These are phyloP conservation scores for Drosophila maculinotata DNA, from an alignment of 2,888 invertebrate genomes.

Conservation along the genomic window DNA sequence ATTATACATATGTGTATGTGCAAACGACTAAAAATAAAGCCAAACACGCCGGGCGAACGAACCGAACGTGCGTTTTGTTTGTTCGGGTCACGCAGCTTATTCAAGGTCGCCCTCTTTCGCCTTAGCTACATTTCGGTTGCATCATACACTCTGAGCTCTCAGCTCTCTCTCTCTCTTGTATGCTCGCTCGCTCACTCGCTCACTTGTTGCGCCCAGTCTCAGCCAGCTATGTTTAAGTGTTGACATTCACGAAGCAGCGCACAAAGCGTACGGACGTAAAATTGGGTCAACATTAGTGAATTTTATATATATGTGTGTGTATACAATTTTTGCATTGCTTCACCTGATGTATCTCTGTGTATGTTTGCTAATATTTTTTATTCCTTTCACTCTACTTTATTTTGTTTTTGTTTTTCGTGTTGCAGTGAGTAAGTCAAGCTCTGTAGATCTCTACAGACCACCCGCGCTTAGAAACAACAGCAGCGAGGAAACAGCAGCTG, in stretches of 20 bases:
- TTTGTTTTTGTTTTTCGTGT: constrained; percentile 7
- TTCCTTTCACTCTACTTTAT: constrained; percentile 24
- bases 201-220: constrained; percentile 48
- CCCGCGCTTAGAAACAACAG: constrained; percentile 85
- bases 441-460: constrained; percentile 86
- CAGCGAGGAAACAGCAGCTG: constrained; percentile 40
- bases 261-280: constrained; percentile 57
- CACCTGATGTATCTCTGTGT: constrained; percentile 34
- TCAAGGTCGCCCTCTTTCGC: constrained; percentile 83
- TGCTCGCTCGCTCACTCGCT: constrained; percentile 24
- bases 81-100: constrained; percentile 70
- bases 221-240: constrained; percentile 56
- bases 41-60: constrained; percentile 57
- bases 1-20: constrained; percentile 45
- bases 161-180: constrained; percentile 3
- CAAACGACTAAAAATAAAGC: constrained; percentile 67
- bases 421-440: constrained; percentile 81
- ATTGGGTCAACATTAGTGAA: constrained; percentile 71
- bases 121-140: constrained; percentile 58
- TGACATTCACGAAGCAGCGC: constrained; percentile 74
- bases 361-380: constrained; percentile 47
- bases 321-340: constrained; percentile 51
- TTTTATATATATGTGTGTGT: constrained; percentile 41
- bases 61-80: constrained; percentile 18
- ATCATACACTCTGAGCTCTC: constrained; percentile 49